Percentiles rank a stretch among this genome's conserved stretches.
phyloP scores from a whole-genome alignment of 2,888 invertebrate genomes.

The Drymonia ruficornis region DNA sequence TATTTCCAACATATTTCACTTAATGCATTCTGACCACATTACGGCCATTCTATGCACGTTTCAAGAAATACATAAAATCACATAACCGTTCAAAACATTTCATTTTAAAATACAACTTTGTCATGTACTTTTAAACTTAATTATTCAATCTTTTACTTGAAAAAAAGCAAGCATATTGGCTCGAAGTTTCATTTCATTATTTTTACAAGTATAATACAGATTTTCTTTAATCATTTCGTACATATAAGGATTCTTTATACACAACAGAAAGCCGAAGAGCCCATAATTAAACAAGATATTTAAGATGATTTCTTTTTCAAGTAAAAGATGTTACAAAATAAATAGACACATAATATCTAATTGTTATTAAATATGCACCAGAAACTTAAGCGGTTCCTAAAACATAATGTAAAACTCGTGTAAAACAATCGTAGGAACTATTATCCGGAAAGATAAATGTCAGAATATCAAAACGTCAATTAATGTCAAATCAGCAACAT shows the following conservation, averaged over 20 bases:
- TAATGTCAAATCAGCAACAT: neutral
- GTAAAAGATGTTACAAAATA: conserved; percentile 26
- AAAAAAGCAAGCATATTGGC: conserved; percentile 7
- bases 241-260: neutral
- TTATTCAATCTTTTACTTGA: conserved; percentile 23
- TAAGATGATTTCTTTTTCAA: neutral
- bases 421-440: conserved; percentile 39
- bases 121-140: conserved; percentile 41
- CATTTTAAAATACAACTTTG: conserved; percentile 39
- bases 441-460: conserved; percentile 21
- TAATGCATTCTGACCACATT: neutral
- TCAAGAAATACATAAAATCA: conserved; percentile 8
- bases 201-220: neutral
- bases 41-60: neutral
- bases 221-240: neutral
- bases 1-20: neutral
- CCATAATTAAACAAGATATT: neutral
- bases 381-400: conserved; percentile 28
- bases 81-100: conserved; percentile 34
- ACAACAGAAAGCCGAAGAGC: neutral
- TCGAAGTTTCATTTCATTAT: neutral
- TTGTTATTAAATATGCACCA: conserved; percentile 43
- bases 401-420: conserved; percentile 35
- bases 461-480: conserved; percentile 2
- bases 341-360: conserved; percentile 40